A percentile compares a stretch with the other conserved stretches of the same genome.
phyloP scores from a whole-genome alignment of 2,113 vertebrate genomes.

The Pelobates fuscus region DNA sequence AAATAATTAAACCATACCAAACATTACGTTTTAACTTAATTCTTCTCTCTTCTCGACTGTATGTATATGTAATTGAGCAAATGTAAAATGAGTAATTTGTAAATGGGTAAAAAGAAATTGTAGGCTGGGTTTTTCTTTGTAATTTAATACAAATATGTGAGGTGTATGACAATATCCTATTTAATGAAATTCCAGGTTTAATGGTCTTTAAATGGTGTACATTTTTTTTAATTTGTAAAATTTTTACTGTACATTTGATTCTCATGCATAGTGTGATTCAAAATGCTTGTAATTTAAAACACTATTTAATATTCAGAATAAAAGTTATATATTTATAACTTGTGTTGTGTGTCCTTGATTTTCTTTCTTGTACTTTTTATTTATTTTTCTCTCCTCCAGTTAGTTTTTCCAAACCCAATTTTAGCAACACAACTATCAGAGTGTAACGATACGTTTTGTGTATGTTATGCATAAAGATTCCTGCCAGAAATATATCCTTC shows the following conservation, averaged over 20 bases:
- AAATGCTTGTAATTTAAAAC: conserved; percentile 98
- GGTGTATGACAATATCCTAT: conserved; percentile 79
- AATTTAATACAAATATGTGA: conserved; percentile 76
- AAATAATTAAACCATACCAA: conserved; percentile 68
- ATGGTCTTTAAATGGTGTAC: conserved; percentile 89
- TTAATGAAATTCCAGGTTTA: conserved; percentile 77
- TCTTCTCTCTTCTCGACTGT: conserved; percentile 83
- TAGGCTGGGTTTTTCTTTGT: conserved; percentile 78
- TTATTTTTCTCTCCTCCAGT: background rate
- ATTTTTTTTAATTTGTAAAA: conserved; percentile 91
- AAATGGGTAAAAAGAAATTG: conserved; percentile 73
- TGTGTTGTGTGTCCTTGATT: conserved; percentile 49
- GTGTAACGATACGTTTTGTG: too few relatives aligned
- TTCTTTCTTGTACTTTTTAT: background rate
- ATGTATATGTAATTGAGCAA: conserved; percentile 67
- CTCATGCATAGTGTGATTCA: conserved; percentile 97
- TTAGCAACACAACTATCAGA: too few relatives aligned
- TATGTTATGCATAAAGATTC: too few relatives aligned
- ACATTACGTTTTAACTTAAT: conserved; percentile 70
- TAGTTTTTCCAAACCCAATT: too few relatives aligned
- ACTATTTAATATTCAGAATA: conserved; percentile 99
- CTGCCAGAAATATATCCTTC: too few relatives aligned
- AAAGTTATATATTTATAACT: conserved; percentile 89
- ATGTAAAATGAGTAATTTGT: too few relatives aligned
- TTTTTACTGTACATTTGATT: conserved; percentile 98